A percentile compares a stretch with the other conserved stretches of the same genome.
Evolutionary conservation across 1,140 invertebrate species (phyloP).

Genomic region (Leguminivora glycinivorella): DNA sequence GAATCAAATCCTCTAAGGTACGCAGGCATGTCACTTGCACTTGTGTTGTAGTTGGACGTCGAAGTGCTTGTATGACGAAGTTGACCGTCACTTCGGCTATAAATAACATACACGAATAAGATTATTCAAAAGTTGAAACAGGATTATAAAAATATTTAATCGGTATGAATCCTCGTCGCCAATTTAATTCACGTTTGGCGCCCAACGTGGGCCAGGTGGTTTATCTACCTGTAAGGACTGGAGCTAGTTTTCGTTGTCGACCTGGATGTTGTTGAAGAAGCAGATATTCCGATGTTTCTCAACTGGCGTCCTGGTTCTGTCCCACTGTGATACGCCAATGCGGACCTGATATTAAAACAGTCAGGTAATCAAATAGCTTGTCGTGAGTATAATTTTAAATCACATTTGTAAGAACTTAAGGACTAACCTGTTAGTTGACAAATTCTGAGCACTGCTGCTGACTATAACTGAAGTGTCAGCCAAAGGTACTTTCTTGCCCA

Average conservation of each 20-base stretch:
- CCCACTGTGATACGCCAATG: slow-evolving; percentile 89
- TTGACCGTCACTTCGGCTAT: slow-evolving; percentile 86
- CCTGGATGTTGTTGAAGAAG: slow-evolving; percentile 94
- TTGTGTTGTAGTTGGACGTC: slow-evolving; percentile 89
- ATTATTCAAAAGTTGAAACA: not conserved
- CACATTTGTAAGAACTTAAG: not conserved
- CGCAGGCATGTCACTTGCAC: slow-evolving; percentile 85
- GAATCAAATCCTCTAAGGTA: slow-evolving; percentile 83
- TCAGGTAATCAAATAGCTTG: not conserved
- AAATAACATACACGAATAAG: not conserved
- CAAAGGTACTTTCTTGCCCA: slow-evolving; percentile 91
- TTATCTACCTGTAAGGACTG: slow-evolving; percentile 87
- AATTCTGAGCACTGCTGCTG: slow-evolving; percentile 86
- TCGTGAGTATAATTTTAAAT: not conserved
- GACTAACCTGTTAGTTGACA: slow-evolving; percentile 80
- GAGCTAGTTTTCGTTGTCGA: slow-evolving; percentile 97
- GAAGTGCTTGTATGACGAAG: slow-evolving; percentile 89
- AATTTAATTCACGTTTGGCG: slow-evolving; percentile 18
- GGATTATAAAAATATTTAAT: not conserved
- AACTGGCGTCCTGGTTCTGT: slow-evolving; percentile 68
- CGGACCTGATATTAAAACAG: slow-evolving; percentile 81
- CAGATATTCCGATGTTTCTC: slow-evolving; percentile 95
- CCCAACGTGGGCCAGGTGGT: not conserved
- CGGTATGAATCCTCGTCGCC: slow-evolving; percentile 2
- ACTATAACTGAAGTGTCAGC: slow-evolving; percentile 86